Conservation (phyloP, 2,797 vertebrate species). For the Enteromius unitaeniatus region DNA sequence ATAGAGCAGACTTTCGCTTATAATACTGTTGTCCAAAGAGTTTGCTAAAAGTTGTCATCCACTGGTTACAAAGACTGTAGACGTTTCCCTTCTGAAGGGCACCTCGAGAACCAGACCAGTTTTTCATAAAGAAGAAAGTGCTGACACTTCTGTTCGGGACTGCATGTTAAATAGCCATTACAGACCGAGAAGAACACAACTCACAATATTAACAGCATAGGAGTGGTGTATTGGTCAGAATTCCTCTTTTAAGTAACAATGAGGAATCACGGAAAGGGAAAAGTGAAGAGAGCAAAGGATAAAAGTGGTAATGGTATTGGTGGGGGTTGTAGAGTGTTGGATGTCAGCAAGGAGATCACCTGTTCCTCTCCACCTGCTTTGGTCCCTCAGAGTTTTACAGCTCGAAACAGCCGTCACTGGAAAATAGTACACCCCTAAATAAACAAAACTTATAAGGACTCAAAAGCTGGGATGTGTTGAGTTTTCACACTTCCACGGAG, state of each 20-base stretch:
- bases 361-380: conserved; percentile 64
- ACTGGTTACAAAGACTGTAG: background rate
- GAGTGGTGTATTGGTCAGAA: conserved; percentile 58
- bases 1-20: background rate
- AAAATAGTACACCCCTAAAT: conserved; percentile 3
- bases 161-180: background rate
- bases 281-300: conserved; percentile 2
- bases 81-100: background rate
- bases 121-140: background rate
- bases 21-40: background rate
- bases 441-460: background rate
- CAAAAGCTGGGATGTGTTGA: background rate
- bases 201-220: background rate
- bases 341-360: conserved; percentile 61
- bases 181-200: background rate
- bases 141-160: background rate
- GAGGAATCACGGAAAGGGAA: conserved; percentile 39
- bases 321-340: conserved; percentile 43
- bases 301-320: background rate
- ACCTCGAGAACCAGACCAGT: background rate
- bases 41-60: background rate
- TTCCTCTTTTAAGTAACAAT: background rate
- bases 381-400: conserved; percentile 48
- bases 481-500: background rate
- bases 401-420: conserved; percentile 33